A percentile compares a stretch with the other conserved stretches of the same genome.
phyloP scores from a whole-genome alignment of 2,797 vertebrate genomes.

The Danio kyathit region DNA sequence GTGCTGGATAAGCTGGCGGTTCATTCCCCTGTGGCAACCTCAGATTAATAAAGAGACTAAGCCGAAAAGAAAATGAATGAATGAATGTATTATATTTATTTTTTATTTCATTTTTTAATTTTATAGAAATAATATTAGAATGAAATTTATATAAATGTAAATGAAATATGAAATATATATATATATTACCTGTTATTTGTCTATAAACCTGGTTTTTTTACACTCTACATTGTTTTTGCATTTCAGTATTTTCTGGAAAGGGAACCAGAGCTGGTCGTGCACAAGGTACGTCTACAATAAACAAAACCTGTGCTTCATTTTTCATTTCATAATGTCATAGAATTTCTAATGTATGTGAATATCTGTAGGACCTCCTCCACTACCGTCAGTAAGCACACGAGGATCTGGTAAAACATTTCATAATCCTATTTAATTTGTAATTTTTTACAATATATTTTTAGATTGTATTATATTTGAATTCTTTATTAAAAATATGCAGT shows the following conservation, averaged over 20 bases:
- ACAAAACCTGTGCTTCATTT: not conserved
- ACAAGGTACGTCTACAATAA: slow-evolving; percentile 58
- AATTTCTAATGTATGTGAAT: slow-evolving; percentile 38
- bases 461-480: not conserved
- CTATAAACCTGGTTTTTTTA: not conserved
- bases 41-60: no score
- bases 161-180: no score
- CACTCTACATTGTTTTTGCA: not conserved
- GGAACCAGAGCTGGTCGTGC: slow-evolving; percentile 67
- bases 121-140: no score
- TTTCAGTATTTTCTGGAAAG: slow-evolving; percentile 78
- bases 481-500: not conserved
- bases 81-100: no score
- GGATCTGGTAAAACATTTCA: slow-evolving; percentile 65
- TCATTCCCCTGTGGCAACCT: no score
- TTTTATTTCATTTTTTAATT: no score
- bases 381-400: slow-evolving; percentile 62
- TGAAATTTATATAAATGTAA: no score
- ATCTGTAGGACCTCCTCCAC: slow-evolving; percentile 64
- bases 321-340: not conserved
- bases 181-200: no score
- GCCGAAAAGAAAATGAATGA: no score
- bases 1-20: no score
- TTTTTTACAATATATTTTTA: not conserved
- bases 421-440: not conserved